These are phyloP conservation scores for Pachyramphus minor DNA, from an alignment of 2,113 vertebrate genomes.

Conservation along the genomic window DNA sequence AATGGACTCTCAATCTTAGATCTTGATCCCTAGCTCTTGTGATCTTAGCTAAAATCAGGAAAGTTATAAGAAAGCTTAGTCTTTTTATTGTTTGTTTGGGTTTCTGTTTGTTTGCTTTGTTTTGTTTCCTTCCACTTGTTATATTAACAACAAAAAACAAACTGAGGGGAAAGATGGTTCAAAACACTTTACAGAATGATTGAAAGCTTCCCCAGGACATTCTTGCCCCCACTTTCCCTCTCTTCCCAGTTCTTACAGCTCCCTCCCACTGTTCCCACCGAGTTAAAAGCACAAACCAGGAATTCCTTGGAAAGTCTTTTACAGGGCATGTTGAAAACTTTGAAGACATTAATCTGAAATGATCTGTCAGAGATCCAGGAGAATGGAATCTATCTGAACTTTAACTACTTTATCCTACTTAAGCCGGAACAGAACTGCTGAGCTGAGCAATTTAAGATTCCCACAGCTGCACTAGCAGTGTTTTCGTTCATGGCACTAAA, in stretches of 20 bases:
- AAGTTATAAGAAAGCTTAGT: neutral
- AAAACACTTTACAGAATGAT: neutral
- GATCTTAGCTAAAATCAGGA: neutral
- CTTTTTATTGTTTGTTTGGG: neutral
- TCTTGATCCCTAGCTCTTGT: neutral
- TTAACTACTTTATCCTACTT: slow-evolving; percentile 64
- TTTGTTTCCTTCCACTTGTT: neutral
- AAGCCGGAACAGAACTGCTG: slow-evolving; percentile 53
- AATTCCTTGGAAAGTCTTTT: slow-evolving; percentile 49
- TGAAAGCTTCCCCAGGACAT: neutral
- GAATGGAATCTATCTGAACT: slow-evolving; percentile 64
- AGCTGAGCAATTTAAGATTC: slow-evolving; percentile 59
- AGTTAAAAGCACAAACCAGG: slow-evolving; percentile 19
- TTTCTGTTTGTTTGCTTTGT: neutral
- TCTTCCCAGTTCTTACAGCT: neutral
- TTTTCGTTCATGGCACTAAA: slow-evolving; percentile 72
- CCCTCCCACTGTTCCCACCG: neutral
- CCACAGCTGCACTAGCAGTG: slow-evolving; percentile 59
- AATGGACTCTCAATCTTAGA: neutral
- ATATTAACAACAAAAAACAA: neutral
- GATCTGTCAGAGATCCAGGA: slow-evolving; percentile 56
- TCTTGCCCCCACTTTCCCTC: neutral
- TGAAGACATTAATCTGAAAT: slow-evolving; percentile 61
- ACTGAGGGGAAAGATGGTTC: neutral
- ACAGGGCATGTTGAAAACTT: slow-evolving; percentile 52